Evolutionary conservation across 2,888 invertebrate species (phyloP), one percentile per base, ranked within the genome.

Genomic region (Cecidostiba fungosa): DNA sequence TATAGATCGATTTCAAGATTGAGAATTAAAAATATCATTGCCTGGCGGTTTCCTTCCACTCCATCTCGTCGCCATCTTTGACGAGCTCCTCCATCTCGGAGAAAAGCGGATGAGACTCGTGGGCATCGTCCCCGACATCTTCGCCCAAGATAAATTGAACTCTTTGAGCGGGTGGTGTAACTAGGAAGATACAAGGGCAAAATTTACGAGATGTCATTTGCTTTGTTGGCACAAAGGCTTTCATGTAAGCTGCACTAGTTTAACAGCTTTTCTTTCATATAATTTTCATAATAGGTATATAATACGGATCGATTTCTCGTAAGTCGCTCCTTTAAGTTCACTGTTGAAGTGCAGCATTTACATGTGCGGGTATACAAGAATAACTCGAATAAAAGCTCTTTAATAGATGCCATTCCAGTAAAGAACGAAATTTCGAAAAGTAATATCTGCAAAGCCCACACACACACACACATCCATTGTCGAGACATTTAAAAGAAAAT

Each of bases 41-140:
- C 95, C 96, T 96, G 76, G 99, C 99, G n/a, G 98, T 98, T 94
- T 99, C 99, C 93, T 98, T 97, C 99, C 99, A 99, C 94, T 99
- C 98, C 93, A 98, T 95, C 90, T 98, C 97, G 87, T 97, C 97
- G 39, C 96, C 96, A 69, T 97, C 96, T 90, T 95, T 96, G 87
- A 97, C 96, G 90, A 99, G 95, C 91, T 98, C 98, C 92, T 98
- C 99, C 98, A 99, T 98, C 95, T 99, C 99, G 82, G 98, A 98
- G 95, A 99, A 99, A 59, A 99, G 95, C 0, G 98, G 98, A 94
- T 98, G 99, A 10, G 97, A 96, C 92, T 97, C 97, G 93, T 97
- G 96, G 85, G 95, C 94, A 88, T 95, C 96, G 93, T 98, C 97
- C 90, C 97, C 97, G 88, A 97, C 96, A 92, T 98, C 98, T 94